Base-by-base conservation (phyloP, 53 echinoderm and acorn worm species). In the Astropecten irregularis region DNA sequence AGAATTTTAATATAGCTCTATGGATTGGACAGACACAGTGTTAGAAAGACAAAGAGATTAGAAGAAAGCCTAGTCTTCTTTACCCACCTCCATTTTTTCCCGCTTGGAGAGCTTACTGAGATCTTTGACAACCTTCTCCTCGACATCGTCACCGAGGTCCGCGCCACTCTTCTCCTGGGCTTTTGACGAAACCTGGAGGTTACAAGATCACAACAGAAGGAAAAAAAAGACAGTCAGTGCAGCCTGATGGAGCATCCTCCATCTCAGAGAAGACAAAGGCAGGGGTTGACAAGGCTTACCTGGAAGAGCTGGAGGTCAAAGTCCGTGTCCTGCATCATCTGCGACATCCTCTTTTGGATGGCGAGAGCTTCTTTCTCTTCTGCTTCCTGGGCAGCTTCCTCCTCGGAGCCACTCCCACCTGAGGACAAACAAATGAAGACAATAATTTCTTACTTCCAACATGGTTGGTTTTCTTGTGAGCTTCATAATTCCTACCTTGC, bases 291-390 rank as follows among this genome's bases (percentile, higher is more conserved):
- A 8, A 42, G 42, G 42, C 6, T 42, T 21, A 97, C 93, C 82
- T 97, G 84, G 62, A 92, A 89, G 42, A 92, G 54, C 52, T 94
- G 94, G 20, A 97, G 60, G 42, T 87, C 92, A 88, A 97, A 97
- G 82, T 97, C 94, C 64, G 87, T 90, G 27, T 97, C 97, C 46
- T 97, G 82, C 59, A 97, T 58, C 50, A 92, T 91, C 62, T 97
- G 77, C 9, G 94, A 94, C 93, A 94, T 97, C 28, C 97, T 87
- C 51, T 87, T 87, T 57, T 94, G 97, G 9, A 97, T 93, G 39
- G 92, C 89, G 22, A 91, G 59, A 32, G 97, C 97, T 86, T 97
- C 97, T 46, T 76, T 87, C 88, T 97, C 97, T 48, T 97, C 97
- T 31, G 82, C 95, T 22, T 89, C 94, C 57, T 92, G 90, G 0